Conservation (phyloP, 2,113 vertebrate genomes). For the Alces alces region DNA sequence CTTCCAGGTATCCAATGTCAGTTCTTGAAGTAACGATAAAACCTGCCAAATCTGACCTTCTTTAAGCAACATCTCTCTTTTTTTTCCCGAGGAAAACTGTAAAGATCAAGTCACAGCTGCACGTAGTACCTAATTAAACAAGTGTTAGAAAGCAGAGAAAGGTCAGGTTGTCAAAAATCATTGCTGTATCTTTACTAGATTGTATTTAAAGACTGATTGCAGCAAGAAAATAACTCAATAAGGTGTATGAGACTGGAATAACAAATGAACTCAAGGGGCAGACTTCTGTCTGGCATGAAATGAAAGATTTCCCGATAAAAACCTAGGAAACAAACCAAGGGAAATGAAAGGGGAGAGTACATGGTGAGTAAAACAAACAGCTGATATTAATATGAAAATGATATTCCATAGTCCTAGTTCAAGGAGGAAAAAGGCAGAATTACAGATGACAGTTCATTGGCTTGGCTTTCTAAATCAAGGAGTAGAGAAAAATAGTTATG, state of each 20-base stretch:
- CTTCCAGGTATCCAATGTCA: slow-evolving; percentile 55
- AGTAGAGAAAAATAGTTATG: slow-evolving; percentile 26
- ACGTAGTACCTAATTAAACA: slow-evolving; percentile 86
- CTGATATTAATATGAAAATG: slow-evolving; percentile 27
- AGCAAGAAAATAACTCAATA: slow-evolving; percentile 84
- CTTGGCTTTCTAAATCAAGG: neutral
- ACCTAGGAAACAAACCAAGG: slow-evolving; percentile 52
- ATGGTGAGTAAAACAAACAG: slow-evolving; percentile 63
- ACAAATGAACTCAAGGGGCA: slow-evolving; percentile 73
- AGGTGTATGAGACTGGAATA: slow-evolving; percentile 79
- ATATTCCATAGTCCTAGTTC: slow-evolving; percentile 33
- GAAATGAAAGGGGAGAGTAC: slow-evolving; percentile 63
- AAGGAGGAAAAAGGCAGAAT: slow-evolving; percentile 65
- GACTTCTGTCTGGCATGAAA: slow-evolving; percentile 43
- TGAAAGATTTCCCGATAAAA: slow-evolving; percentile 64
- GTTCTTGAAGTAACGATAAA: slow-evolving; percentile 73
- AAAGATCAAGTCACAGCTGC: slow-evolving; percentile 81
- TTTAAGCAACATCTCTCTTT: slow-evolving; percentile 77
- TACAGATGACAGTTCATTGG: slow-evolving; percentile 19
- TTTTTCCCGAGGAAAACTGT: slow-evolving; percentile 76
- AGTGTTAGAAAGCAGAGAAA: slow-evolving; percentile 83
- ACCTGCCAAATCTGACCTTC: slow-evolving; percentile 82
- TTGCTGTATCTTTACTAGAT: slow-evolving; percentile 82
- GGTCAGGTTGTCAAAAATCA: slow-evolving; percentile 87
- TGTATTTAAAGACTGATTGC: slow-evolving; percentile 85